These are phyloP conservation scores for Micronisus gabar DNA, from an alignment of 2,113 vertebrate genomes.

Conservation along the genomic window DNA sequence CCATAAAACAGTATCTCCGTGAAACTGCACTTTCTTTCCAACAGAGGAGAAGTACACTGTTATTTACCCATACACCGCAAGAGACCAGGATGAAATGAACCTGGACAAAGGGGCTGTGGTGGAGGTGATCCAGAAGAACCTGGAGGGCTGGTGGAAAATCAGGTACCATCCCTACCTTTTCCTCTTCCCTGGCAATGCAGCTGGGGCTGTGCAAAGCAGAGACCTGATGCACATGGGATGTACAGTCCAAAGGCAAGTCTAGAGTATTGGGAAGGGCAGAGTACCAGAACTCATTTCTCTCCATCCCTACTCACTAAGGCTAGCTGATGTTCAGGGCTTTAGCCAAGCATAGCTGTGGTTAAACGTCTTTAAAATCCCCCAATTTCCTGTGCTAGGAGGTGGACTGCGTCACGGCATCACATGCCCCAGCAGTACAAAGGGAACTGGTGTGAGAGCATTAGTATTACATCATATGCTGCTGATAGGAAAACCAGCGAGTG, in stretches of 20 bases:
- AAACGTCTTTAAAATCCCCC: neutral
- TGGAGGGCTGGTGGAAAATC: slow-evolving; percentile 99
- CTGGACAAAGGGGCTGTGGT: slow-evolving; percentile 91
- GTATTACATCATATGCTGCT: neutral
- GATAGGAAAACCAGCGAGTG: neutral
- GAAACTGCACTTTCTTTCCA: neutral
- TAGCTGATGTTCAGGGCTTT: neutral
- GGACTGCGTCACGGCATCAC: neutral
- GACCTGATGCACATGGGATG: fast-evolving
- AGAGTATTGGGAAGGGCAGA: neutral
- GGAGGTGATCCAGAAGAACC: slow-evolving; percentile 95
- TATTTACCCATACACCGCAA: slow-evolving; percentile 89
- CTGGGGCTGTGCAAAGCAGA: neutral
- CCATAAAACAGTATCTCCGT: neutral
- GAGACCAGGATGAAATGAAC: slow-evolving; percentile 94
- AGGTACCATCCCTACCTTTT: slow-evolving; percentile 73
- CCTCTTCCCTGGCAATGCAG: neutral
- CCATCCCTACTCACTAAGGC: neutral
- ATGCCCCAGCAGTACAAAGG: neutral
- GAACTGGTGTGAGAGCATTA: neutral
- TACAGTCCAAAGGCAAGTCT: neutral
- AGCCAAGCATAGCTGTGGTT: neutral
- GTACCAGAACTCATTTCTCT: neutral
- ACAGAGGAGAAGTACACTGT: slow-evolving; percentile 94
- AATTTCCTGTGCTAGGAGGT: neutral